These are phyloP conservation scores for Archivesica marissinica DNA, from an alignment of 1,140 invertebrate genomes.

Conservation along the genomic window DNA sequence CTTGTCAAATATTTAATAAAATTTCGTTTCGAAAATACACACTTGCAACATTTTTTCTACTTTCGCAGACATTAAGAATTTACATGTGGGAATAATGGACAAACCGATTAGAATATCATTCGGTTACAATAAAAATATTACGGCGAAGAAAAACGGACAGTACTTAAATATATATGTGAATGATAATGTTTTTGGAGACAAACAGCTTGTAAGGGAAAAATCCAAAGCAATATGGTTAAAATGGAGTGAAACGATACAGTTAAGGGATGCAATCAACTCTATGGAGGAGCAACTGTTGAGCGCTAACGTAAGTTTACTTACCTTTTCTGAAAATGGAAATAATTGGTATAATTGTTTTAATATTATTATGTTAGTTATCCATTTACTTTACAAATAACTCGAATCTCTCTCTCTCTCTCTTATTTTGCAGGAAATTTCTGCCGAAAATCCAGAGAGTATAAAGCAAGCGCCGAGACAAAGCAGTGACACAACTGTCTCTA, in stretches of 20 bases:
- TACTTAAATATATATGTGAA: constrained; percentile 19
- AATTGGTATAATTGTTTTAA: too few species aligned
- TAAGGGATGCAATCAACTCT: constrained; percentile 34
- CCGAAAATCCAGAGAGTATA: too few species aligned
- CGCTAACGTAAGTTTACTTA: not conserved
- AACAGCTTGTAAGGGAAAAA: constrained; percentile 20
- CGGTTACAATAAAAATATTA: constrained; percentile 25
- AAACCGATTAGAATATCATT: not conserved
- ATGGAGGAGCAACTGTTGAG: constrained; percentile 4
- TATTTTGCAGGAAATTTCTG: too few species aligned
- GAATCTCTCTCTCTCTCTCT: too few species aligned
- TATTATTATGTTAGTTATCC: too few species aligned
- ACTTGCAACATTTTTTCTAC: not conserved
- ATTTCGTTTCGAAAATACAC: too few species aligned
- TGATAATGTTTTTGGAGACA: constrained; percentile 31
- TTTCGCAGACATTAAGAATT: too few species aligned
- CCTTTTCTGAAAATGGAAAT: too few species aligned
- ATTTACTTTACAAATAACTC: too few species aligned
- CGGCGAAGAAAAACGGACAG: not conserved
- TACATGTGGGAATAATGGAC: constrained; percentile 12
- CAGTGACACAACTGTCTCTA: too few species aligned
- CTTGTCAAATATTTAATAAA: too few species aligned
- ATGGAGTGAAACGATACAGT: not conserved
- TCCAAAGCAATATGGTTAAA: constrained; percentile 9
- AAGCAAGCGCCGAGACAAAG: too few species aligned